Evolutionary conservation across 30 jellyfish, hydroid and myxozoan genomes (phyloP).

Genomic region (Chrysaora quinquecirrha): DNA sequence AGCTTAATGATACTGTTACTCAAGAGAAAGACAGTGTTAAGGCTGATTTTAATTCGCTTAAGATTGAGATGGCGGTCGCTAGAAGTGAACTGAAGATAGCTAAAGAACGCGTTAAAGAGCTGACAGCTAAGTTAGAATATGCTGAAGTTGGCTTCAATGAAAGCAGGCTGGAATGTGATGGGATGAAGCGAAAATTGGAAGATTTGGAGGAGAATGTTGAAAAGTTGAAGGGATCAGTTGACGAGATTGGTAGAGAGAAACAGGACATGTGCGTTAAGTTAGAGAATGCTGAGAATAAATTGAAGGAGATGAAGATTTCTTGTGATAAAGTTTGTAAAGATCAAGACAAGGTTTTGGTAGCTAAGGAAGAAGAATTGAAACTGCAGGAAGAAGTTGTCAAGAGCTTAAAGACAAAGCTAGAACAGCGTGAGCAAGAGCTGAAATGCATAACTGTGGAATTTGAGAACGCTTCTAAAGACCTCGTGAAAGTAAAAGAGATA

Average conservation of each 20-base stretch:
- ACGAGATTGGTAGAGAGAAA: background rate
- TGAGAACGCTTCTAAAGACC: background rate
- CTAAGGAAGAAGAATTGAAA: background rate
- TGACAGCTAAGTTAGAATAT: background rate
- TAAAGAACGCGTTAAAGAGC: background rate
- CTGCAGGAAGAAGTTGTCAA: background rate
- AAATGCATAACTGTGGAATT: background rate
- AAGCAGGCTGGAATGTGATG: background rate
- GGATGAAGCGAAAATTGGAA: background rate
- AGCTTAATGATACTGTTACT: background rate
- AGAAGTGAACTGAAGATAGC: background rate
- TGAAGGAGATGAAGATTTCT: background rate
- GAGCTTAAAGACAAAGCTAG: background rate
- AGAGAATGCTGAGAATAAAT: background rate
- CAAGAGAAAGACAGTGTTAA: background rate
- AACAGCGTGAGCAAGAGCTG: background rate
- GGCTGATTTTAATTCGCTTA: background rate
- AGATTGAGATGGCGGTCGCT: background rate
- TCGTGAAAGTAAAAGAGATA: no score
- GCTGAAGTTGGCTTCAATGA: background rate
- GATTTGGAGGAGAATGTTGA: background rate
- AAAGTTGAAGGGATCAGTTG: background rate
- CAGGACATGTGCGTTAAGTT: background rate
- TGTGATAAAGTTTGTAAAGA: background rate
- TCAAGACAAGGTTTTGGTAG: background rate